Conservation (phyloP, 2,113 vertebrate genomes). For the Hystrix cristata region DNA sequence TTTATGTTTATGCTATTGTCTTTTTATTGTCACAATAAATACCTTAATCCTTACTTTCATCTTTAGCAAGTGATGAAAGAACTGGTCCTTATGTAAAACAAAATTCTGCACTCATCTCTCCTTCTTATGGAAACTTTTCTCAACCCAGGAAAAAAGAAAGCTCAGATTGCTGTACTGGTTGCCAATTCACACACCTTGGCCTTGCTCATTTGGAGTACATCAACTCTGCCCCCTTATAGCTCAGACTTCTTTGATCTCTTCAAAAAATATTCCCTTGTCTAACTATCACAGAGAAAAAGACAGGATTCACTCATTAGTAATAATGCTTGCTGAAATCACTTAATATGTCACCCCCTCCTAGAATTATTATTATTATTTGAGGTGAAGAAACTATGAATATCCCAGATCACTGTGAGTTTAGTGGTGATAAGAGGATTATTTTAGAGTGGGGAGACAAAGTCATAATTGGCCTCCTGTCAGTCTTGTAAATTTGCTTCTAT, state of each 20-base stretch:
- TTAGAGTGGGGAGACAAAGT: neutral
- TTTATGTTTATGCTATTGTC: neutral
- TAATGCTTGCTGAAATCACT: neutral
- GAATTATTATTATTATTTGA: neutral
- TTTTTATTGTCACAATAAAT: neutral
- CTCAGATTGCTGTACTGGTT: accelerated
- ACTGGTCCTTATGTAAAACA: neutral
- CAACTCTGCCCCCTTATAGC: neutral
- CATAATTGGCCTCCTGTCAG: neutral
- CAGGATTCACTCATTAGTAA: neutral
- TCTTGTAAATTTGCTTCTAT: neutral
- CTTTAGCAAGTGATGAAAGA: neutral
- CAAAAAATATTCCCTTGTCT: neutral
- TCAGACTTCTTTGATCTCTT: neutral
- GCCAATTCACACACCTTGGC: neutral
- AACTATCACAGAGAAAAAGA: neutral
- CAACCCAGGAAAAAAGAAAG: neutral
- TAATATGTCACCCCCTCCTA: neutral
- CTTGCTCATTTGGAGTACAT: neutral
- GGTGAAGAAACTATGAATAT: neutral
- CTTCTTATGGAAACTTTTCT: neutral
- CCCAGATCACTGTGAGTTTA: neutral
- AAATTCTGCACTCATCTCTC: neutral
- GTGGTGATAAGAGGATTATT: neutral
- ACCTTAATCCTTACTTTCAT: neutral